A percentile compares a stretch with the other conserved stretches of the same genome.
These are phyloP conservation scores for Palythoa heliodiscus DNA, from an alignment of 92 coral and sea anemone species.

Conservation along the genomic window DNA sequence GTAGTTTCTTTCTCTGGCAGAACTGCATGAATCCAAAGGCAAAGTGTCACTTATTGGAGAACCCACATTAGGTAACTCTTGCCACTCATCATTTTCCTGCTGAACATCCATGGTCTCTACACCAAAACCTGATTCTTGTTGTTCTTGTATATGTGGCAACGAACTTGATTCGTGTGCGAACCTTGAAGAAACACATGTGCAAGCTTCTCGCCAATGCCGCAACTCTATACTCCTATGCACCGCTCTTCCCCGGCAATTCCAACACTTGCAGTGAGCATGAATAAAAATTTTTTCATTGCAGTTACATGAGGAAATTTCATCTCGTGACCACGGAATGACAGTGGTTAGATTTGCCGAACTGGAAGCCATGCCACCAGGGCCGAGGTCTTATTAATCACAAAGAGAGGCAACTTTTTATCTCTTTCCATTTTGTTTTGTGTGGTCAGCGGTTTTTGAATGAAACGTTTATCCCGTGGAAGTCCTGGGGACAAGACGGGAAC, in stretches of 20 bases:
- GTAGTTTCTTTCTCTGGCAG: slow-evolving; percentile 18
- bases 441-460: slow-evolving; percentile 21
- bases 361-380: slow-evolving; percentile 5
- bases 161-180: slow-evolving; percentile 17
- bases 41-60: slow-evolving; percentile 21
- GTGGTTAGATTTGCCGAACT: slow-evolving; percentile 10
- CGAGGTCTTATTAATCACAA: slow-evolving; percentile 2
- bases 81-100: no score
- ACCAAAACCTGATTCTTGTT: slow-evolving; percentile 19
- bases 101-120: slow-evolving; percentile 31
- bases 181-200: slow-evolving; percentile 15
- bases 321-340: slow-evolving; percentile 45
- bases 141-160: background rate
- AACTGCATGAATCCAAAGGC: slow-evolving; percentile 7
- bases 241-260: slow-evolving; percentile 60
- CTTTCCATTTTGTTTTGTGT: slow-evolving; percentile 13
- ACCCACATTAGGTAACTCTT: slow-evolving; percentile 3
- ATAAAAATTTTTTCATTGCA: slow-evolving; percentile 47
- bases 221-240: slow-evolving; percentile 33
- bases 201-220: slow-evolving; percentile 49
- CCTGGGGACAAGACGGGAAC: slow-evolving; percentile 8
- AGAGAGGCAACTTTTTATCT: background rate
- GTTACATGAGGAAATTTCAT: slow-evolving; percentile 61
- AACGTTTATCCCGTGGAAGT: slow-evolving; percentile 7
- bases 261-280: slow-evolving; percentile 63